These are phyloP conservation scores for Hydrolagus colliei DNA, from an alignment of 2,797 vertebrate genomes.

Conservation along the genomic window DNA sequence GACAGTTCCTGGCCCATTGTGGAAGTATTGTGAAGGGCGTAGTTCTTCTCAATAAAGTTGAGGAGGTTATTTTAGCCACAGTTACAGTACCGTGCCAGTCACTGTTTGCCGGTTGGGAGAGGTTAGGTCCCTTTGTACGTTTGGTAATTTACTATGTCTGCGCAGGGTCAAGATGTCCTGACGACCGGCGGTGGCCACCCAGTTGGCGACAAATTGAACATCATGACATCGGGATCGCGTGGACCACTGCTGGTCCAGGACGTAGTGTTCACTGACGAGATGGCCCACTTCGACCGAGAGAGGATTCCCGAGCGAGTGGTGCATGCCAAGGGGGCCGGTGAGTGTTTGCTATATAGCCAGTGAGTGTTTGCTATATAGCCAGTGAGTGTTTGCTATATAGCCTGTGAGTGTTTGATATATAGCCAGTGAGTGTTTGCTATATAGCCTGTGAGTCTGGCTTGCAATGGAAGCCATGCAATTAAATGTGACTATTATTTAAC, in stretches of 20 bases:
- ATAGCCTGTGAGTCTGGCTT: too few relatives aligned
- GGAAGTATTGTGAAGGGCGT: background rate
- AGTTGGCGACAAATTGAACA: slow-evolving; percentile 18
- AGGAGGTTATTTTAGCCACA: background rate
- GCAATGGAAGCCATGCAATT: too few relatives aligned
- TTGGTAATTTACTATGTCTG: background rate
- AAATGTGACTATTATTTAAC: too few relatives aligned
- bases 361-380: too few relatives aligned
- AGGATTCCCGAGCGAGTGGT: slow-evolving; percentile 40
- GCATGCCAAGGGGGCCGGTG: slow-evolving; percentile 39
- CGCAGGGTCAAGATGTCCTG: slow-evolving; percentile 22
- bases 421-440: too few relatives aligned
- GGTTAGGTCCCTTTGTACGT: too few relatives aligned
- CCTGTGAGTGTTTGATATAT: too few relatives aligned
- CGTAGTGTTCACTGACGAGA: slow-evolving; percentile 34
- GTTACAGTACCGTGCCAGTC: too few relatives aligned
- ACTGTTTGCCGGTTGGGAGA: too few relatives aligned
- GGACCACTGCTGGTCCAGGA: slow-evolving; percentile 39
- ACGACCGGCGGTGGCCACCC: slow-evolving; percentile 35
- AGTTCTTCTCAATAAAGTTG: too few relatives aligned
- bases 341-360: background rate
- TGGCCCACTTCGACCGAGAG: slow-evolving; percentile 39
- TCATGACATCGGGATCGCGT: slow-evolving; percentile 34
- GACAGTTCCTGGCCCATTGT: background rate
- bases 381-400: too few relatives aligned